Conservation (phyloP, 1,140 invertebrate species). For the Phymastichus coffea region DNA sequence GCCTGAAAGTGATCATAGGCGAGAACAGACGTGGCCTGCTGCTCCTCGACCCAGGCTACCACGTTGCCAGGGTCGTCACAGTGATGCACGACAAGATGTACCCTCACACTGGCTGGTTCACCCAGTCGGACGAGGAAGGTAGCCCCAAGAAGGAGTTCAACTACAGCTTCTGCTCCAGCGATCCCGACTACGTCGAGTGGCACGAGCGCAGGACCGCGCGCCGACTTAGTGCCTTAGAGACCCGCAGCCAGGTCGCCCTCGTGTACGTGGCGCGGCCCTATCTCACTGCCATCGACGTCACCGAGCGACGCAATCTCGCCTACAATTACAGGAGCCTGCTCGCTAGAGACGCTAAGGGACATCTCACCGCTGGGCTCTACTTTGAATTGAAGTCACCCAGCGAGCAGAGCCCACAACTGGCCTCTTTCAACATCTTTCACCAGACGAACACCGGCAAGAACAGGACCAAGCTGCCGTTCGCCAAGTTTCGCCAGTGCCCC, state of each 20-base stretch:
- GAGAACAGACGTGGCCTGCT: conserved; percentile 73
- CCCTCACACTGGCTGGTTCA: conserved; percentile 87
- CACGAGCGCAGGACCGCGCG: conserved; percentile 64
- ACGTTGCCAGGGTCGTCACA: conserved; percentile 79
- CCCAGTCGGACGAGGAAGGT: conserved; percentile 70
- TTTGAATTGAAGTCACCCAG: conserved; percentile 68
- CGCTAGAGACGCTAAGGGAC: conserved; percentile 76
- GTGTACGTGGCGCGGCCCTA: conserved; percentile 79
- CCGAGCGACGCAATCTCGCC: conserved; percentile 84
- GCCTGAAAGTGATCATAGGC: conserved; percentile 71
- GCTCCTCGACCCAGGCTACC: conserved; percentile 87
- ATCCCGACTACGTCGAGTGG: conserved; percentile 79
- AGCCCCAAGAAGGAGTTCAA: conserved; percentile 81
- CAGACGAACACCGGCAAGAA: conserved; percentile 67
- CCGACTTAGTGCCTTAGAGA: conserved; percentile 57
- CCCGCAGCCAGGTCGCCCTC: conserved; percentile 57
- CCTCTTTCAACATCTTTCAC: conserved; percentile 78
- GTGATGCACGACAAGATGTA: conserved; percentile 82
- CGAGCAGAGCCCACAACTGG: conserved; percentile 50
- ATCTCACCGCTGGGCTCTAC: conserved; percentile 79
- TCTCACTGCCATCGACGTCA: conserved; percentile 78
- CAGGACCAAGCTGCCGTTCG: conserved; percentile 71
- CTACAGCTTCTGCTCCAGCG: conserved; percentile 67
- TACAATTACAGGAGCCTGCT: conserved; percentile 85
- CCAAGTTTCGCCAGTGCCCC: conserved; percentile 62